Evolutionary conservation across 92 coral and sea anemone genomes (phyloP), one percentile per base, ranked within the genome.

Genomic region (Hydrozoanthus gracilis): DNA sequence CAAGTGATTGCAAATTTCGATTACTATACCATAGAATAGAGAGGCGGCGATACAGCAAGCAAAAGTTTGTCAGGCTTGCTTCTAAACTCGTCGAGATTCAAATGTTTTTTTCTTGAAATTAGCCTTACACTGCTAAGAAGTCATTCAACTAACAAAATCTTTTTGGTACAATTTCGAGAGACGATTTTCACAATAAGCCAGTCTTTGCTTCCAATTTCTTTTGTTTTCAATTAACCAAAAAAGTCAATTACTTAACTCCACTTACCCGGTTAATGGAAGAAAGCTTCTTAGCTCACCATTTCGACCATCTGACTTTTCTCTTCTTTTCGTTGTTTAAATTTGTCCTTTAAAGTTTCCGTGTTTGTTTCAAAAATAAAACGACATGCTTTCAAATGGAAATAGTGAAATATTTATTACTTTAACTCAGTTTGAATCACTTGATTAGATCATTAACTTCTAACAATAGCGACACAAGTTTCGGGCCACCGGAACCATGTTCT

Each of bases 391-490:
- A n/a, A 55, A 54, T 20, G 82, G 44, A 76, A 58, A 50, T 27
- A 27, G 82, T 76, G 50, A 76, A 76, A 18, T 58, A 76, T 76
- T 76, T 54, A 76, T 76, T 54, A 76, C 45, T 76, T 52, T 17
- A 76, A 52, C 44, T 76, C 10, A 39, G 5, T 9, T 46, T 20
- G 66, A 76, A 17, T 76, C 50, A 47, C 66, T 76, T 76, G 48
- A 76, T 76, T 76, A 76, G 65, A 76, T 76, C 67, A 76, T 76
- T 0, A 76, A 44, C 64, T 12, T 46, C 20, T 18, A 76, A 76
- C 82, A 76, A 76, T 76, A 76, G 82, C 51, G 18, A 12, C 82
- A 76, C 82, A 76, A 76, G 82, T 7, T 76, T 44, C 50, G 39
- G 82, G 20, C 62, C 82, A 54, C 82, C 82, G 67, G 67, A 76